Evolutionary conservation across 2,113 vertebrate species (phyloP), one percentile per base, ranked within the genome.

Genomic region (Anoura caudifer): DNA sequence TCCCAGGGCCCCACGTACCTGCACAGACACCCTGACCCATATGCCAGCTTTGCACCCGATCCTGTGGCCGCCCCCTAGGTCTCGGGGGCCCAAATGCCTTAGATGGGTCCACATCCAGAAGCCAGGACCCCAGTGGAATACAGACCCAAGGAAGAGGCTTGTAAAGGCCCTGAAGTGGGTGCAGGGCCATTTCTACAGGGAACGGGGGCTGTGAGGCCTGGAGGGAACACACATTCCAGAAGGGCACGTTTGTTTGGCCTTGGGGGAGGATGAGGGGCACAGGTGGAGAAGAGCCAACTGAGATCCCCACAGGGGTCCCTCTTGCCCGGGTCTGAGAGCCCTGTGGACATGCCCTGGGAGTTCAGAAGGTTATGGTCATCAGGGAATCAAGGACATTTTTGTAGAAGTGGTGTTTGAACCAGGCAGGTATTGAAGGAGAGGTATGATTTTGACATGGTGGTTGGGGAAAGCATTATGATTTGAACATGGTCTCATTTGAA

Each of bases 321-420:
- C 28, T 22, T 28, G 19, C 63, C 20, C 0, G 22, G 33, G 28
- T 73, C 72, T 73, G 28, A 70, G 12, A 38, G 26, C 0, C 0
- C 24, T 14, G 11, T 73, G 41, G 59, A 41, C 26, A 8, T 45
- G 13, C 1, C n/a, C 7, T n/a, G 1, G 17, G 16, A 33, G 12
- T 89, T 83, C 47, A 50, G 54, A 86, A 69, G 33, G 14, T 79
- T 85, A 19, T 41, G 1, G 70, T 33, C 52, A 63, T 17, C 75
- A 87, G 47, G 41, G 10, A 41, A 73, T 45, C 24, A 38, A 75
- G 45, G 45, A 84, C 5, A 33, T 38, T 80, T 90, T 24, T 84
- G 28, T 91, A 56, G 24, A 92, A 61, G 36, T 89, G 24, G 36
- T 73, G 16, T 95, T 67, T 67, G 61, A 80, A 63, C 80, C 54